A percentile compares a stretch with the other conserved stretches of the same genome.
Conservation (phyloP, 2,113 vertebrate species). For the Chamaetylas fuelleborni region DNA sequence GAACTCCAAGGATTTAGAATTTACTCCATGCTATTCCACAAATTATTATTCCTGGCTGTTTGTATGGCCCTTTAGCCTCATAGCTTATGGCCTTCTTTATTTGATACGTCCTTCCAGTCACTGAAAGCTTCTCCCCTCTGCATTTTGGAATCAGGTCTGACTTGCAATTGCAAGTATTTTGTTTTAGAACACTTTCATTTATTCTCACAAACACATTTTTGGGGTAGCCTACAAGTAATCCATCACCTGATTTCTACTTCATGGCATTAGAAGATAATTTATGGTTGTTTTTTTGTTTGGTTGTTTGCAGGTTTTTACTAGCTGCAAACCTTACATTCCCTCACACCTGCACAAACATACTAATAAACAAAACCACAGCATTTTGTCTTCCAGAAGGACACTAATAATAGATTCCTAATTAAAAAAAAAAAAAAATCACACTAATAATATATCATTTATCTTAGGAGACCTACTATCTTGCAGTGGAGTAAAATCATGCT, state of each 20-base stretch:
- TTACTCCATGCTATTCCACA: background rate
- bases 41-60: background rate
- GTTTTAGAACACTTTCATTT: constrained; percentile 21
- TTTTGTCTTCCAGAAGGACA: background rate
- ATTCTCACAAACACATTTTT: background rate
- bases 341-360: background rate
- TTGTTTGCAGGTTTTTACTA: background rate
- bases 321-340: background rate
- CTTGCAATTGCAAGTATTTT: background rate
- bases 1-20: background rate
- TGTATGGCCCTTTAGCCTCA: background rate
- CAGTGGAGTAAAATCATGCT: background rate
- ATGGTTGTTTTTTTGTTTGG: background rate
- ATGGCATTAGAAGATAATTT: background rate
- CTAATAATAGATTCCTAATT: constrained; percentile 33
- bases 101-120: background rate
- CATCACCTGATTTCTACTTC: background rate
- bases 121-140: background rate
- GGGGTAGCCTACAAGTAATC: background rate
- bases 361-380: background rate
- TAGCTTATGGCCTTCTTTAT: background rate
- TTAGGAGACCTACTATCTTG: constrained; percentile 45
- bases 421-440: constrained; percentile 2
- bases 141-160: background rate
- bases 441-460: constrained; percentile 29